These are phyloP conservation scores for Denticeps clupeoides DNA, from an alignment of 2,797 vertebrate genomes.

Conservation along the genomic window DNA sequence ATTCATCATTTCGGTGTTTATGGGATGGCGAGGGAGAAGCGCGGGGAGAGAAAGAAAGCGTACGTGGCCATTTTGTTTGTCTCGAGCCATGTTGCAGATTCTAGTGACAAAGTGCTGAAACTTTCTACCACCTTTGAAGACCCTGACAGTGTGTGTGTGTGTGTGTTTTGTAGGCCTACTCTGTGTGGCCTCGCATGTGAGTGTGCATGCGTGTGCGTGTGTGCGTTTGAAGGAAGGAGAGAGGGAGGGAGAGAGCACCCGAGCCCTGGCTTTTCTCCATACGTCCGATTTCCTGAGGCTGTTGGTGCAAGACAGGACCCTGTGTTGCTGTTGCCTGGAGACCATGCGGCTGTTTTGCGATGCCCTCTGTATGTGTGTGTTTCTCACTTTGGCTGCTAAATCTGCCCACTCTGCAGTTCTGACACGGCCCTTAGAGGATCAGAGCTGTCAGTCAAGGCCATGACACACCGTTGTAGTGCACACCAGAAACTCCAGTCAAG, in stretches of 20 bases:
- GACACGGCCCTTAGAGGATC: not conserved
- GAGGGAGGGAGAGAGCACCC: conserved; percentile 17
- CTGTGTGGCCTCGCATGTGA: conserved; percentile 2
- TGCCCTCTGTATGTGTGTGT: conserved; percentile 11
- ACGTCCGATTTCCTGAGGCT: not conserved
- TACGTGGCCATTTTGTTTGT: conserved; percentile 17
- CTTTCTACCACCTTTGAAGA: conserved; percentile 21
- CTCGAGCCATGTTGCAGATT: conserved; percentile 34
- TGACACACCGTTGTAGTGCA: too few species aligned
- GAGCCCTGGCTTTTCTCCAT: conserved; percentile 13
- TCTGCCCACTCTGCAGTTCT: conserved; percentile 11
- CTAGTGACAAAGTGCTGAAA: conserved; percentile 34
- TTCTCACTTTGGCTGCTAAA: conserved; percentile 29
- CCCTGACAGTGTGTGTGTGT: not conserved
- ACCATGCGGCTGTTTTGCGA: conserved; percentile 20
- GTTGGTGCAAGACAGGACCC: conserved; percentile 13
- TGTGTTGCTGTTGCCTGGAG: conserved; percentile 25
- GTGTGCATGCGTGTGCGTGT: not conserved
- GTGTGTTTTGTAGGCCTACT: not conserved
- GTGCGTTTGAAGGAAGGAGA: conserved; percentile 8
- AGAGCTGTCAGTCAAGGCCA: too few species aligned
- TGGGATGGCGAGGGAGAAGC: conserved; percentile 10
- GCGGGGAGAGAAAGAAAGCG: not conserved
- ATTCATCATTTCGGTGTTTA: conserved; percentile 19
- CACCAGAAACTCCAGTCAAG: too few species aligned